These are phyloP conservation scores for Hypomecis punctinalis DNA, from an alignment of 2,888 invertebrate genomes.

Conservation along the genomic window DNA sequence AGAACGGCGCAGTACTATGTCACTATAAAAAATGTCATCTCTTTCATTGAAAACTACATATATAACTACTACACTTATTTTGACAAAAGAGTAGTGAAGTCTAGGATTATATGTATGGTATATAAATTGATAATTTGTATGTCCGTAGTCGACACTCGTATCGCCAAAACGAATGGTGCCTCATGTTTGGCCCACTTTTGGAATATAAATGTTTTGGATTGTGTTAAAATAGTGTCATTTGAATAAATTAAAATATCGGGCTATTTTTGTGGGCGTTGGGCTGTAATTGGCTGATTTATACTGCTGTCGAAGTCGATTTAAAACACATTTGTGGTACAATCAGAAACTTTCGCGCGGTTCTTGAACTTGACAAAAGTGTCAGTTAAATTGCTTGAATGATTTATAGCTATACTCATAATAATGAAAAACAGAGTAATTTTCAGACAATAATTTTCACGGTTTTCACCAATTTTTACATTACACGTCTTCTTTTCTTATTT, in stretches of 20 bases:
- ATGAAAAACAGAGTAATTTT: no score
- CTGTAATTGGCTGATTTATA: background rate
- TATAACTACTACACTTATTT: background rate
- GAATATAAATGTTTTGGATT: slow-evolving; percentile 28
- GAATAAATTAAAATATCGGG: slow-evolving; percentile 7
- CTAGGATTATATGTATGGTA: background rate
- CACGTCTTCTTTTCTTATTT: no score
- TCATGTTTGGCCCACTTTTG: slow-evolving; percentile 48
- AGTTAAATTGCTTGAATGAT: no score
- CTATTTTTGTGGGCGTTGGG: background rate
- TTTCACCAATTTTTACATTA: no score
- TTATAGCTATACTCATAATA: no score
- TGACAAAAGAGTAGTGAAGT: background rate
- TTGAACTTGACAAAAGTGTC: no score
- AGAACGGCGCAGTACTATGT: background rate
- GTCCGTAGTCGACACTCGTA: slow-evolving; percentile 8
- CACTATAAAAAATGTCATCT: background rate
- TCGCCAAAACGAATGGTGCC: slow-evolving; percentile 25
- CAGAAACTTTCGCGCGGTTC: no score
- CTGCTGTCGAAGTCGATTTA: background rate
- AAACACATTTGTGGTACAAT: background rate
- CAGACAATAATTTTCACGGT: no score
- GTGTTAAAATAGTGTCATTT: slow-evolving; percentile 3
- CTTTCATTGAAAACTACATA: background rate
- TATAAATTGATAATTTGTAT: slow-evolving; percentile 30